Evolutionary conservation across 2,113 vertebrate genomes (phyloP), one percentile per base, ranked within the genome.

Genomic region (Lamprotornis superbus): DNA sequence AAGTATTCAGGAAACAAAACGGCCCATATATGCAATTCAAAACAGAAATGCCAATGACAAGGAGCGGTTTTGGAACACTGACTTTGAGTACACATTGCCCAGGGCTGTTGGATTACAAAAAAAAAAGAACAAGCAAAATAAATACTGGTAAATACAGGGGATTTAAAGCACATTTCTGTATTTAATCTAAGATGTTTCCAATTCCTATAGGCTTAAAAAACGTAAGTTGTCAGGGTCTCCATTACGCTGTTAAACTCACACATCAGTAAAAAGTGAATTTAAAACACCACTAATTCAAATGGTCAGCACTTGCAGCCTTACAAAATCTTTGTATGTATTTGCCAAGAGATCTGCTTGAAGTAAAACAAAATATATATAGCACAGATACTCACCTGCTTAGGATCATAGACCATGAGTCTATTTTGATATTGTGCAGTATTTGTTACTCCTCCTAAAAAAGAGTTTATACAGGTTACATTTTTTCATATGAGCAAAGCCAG

Each of bases 381-480:
- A 80, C 15, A 78, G 42, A 76, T 16, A 95, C 98, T 95, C 96
- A 99, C 99, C 98, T 99, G 99, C 79, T 98, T 98, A 76, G 99
- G 99, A 96, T 99, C 99, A 87, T 99, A 99, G 23, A 99, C 99
- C 99, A 99, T 99, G 93, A 99, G 97, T 91, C 99, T 98, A 95
- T 99, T 99, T 97, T 99, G 99, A 97, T 99, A 99, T 71, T 99
- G 99, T 73, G 99, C 99, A 7, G 99, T 99, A 96, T 99, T 99
- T 88, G 99, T 99, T 91, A 99, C 99, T 67, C 99, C 99, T 97
- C 99, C 99, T 99, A 97, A 14, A 98, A 98, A 78, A 96, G 84
- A 98, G 82, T 86, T 94, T 68, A 91, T 87, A 97, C 20, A 69
- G 59, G 91, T 97, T 97, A 98, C 39, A 53, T 69, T 71, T 96